These are phyloP conservation scores for Tineola bisselliella DNA, from an alignment of 2,888 invertebrate genomes.

Conservation along the genomic window DNA sequence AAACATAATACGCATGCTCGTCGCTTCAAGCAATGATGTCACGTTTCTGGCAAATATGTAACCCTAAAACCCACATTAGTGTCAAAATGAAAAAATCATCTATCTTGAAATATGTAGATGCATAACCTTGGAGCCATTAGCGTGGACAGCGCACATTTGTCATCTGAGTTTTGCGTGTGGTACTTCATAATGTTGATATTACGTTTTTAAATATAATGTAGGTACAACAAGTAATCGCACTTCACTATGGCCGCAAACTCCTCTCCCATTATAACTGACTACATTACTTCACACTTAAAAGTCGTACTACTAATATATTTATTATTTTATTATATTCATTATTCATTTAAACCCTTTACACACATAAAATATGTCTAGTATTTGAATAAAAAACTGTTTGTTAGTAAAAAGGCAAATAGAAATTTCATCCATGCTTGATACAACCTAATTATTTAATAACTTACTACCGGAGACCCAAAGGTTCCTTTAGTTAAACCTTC, in stretches of 20 bases:
- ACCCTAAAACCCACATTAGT: not conserved
- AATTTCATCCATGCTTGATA: not conserved
- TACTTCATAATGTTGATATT: not conserved
- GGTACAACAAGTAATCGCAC: too few relatives aligned
- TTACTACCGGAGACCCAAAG: not conserved
- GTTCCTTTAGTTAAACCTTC: not conserved
- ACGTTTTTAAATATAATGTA: too few relatives aligned
- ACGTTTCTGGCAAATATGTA: not conserved
- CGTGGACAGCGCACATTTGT: not conserved
- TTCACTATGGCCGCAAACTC: too few relatives aligned
- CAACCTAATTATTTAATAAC: slow-evolving; percentile 4
- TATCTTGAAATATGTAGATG: not conserved
- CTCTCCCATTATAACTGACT: too few relatives aligned
- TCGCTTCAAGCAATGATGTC: not conserved
- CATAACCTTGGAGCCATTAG: slow-evolving; percentile 3
- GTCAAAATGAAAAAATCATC: not conserved
- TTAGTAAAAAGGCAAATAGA: not conserved
- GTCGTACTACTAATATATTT: too few relatives aligned
- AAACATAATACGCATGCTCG: too few relatives aligned
- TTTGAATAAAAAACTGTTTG: too few relatives aligned
- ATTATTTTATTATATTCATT: too few relatives aligned
- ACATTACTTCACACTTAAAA: too few relatives aligned
- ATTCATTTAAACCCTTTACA: too few relatives aligned
- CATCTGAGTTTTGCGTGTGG: not conserved
- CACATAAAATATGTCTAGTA: too few relatives aligned